phyloP scores from a whole-genome alignment of 1,140 invertebrate species.

The Drosophila bocqueti region DNA sequence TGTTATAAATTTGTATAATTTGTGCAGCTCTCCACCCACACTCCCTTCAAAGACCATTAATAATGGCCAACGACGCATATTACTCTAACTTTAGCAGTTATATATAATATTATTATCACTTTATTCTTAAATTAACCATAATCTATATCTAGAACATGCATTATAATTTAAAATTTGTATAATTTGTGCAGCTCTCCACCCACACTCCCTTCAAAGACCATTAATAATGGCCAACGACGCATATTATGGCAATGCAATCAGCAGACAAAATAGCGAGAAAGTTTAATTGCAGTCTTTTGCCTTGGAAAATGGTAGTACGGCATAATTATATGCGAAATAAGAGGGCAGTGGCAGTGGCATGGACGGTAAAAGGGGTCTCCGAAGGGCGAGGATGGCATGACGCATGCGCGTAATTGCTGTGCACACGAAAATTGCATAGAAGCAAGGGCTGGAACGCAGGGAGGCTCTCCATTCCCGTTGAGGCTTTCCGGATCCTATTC shows the following conservation, averaged over 20 bases:
- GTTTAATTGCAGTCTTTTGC: slow-evolving; percentile 74
- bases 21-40: no score
- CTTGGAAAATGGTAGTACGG: slow-evolving; percentile 61
- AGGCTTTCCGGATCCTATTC: slow-evolving; percentile 48
- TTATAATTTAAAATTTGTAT: neutral
- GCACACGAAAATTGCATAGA: slow-evolving; percentile 52
- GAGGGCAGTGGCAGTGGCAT: neutral
- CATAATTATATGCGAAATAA: slow-evolving; percentile 57
- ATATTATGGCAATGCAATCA: slow-evolving; percentile 68
- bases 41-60: no score
- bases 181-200: slow-evolving; percentile 13
- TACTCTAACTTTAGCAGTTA: neutral
- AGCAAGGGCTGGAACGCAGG: slow-evolving; percentile 12
- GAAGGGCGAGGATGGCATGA: slow-evolving; percentile 48
- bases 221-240: slow-evolving; percentile 68
- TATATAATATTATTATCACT: neutral
- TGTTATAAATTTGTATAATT: no score
- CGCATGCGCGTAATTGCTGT: slow-evolving; percentile 77
- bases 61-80: no score
- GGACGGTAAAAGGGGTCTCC: neutral
- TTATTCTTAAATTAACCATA: neutral
- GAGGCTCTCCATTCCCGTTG: slow-evolving; percentile 11
- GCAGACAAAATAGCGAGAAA: slow-evolving; percentile 73
- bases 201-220: slow-evolving; percentile 27
- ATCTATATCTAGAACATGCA: neutral